Evolutionary conservation across 1,140 invertebrate species (phyloP), one percentile per base, ranked within the genome.

Genomic region (Drosophila burlai): DNA sequence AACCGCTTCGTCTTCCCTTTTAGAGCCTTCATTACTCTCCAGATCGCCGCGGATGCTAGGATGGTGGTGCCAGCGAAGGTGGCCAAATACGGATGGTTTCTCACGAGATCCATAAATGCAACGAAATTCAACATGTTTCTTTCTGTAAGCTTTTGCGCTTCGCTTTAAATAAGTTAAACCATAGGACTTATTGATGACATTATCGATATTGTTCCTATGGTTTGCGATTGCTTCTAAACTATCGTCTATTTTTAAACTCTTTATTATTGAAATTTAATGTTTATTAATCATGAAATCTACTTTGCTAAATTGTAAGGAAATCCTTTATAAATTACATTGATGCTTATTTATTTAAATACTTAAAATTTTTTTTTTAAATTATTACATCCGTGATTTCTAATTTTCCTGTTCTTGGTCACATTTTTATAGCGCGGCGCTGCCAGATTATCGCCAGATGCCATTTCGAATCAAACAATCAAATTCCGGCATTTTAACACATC

Each of bases 401-500:
- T 15, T 3, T 26, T 7, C 0, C 24, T 2, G 13, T 2, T 3
- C 15, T 4, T 45, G 63, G 62, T 26, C 47, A 67, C 31, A 36
- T n/a, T 31, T 31, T n/a, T 13, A 38, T 4, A 6, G n/a, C 7
- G n/a, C 15, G 7, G 29, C 10, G 46, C 26, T 62, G 60, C 60
- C 60, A 15, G 31, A 62, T 16, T n/a, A 26, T 26, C 5, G 11
- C 4, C 34, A 4, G 31, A 38, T 49, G 64, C 62, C 34, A 34
- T 71, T 57, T 71, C 49, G 26, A 71, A 64, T 43, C 34, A 29
- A 64, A 59, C 29, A 47, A 71, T 29, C 9, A 29, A 46, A 34
- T 65, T 43, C 18, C 21, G 4, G 9, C 29, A 34, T 34, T 57
- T 26, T 38, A 38, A 29, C 24, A 24, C 6, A 18, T 4, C 45